phyloP scores from a whole-genome alignment of 2,113 vertebrate genomes.

The Polypterus bichir region DNA sequence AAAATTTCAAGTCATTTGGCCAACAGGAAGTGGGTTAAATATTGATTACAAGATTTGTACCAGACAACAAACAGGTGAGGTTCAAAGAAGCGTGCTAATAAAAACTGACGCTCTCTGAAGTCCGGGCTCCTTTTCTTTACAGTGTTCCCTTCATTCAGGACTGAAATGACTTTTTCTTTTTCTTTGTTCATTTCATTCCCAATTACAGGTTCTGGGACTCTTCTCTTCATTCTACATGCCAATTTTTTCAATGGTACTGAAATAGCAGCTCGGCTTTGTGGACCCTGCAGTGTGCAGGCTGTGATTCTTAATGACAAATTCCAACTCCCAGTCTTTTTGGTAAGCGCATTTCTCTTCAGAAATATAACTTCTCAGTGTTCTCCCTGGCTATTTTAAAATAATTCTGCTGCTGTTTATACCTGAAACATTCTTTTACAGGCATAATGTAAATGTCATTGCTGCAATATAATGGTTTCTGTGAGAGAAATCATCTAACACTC shows the following conservation, averaged over 20 bases:
- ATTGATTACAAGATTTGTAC: no score
- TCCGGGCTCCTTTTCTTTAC: no score
- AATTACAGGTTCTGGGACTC: constrained; percentile 69
- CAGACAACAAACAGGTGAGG: no score
- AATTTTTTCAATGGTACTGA: constrained; percentile 70
- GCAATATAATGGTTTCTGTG: no score
- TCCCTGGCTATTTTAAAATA: neutral
- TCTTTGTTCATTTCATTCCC: constrained; percentile 3
- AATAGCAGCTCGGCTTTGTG: constrained; percentile 74
- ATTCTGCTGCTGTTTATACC: neutral
- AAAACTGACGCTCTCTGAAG: no score
- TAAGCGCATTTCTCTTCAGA: constrained; percentile 31
- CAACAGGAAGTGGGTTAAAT: no score
- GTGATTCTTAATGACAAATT: constrained; percentile 94
- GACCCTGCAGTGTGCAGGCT: constrained; percentile 86
- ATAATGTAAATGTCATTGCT: neutral
- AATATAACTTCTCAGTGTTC: neutral
- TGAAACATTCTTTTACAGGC: neutral
- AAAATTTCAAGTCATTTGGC: no score
- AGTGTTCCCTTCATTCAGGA: no score
- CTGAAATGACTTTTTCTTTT: neutral
- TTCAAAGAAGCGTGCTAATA: no score
- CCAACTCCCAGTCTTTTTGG: constrained; percentile 89
- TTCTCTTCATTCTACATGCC: constrained; percentile 87
- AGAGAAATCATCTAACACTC: neutral